phyloP scores from a whole-genome alignment of 2,113 vertebrate species.

The Rafetus swinhoei region DNA sequence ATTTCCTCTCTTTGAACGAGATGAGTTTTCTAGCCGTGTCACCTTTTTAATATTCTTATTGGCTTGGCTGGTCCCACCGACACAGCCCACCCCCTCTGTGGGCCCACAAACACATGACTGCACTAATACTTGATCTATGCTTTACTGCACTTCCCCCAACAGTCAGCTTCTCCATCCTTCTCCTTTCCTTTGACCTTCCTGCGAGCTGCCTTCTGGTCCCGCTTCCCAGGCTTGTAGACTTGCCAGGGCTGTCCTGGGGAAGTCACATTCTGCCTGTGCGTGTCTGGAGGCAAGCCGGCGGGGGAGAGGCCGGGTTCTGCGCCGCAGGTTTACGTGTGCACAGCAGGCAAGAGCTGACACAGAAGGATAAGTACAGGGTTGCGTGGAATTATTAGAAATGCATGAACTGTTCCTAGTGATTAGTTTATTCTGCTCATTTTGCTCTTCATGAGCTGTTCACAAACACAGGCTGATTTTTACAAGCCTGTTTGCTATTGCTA shows the following conservation, averaged over 20 bases:
- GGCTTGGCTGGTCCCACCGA: background rate
- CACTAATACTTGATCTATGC: too few species aligned
- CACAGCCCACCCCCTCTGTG: background rate
- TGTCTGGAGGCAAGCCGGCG: background rate
- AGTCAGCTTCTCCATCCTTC: background rate
- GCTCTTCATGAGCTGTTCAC: background rate
- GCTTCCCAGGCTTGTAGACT: background rate
- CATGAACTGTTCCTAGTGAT: background rate
- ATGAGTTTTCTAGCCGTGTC: background rate
- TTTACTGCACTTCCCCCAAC: background rate
- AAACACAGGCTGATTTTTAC: background rate
- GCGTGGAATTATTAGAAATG: background rate
- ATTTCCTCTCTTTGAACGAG: conserved; percentile 12
- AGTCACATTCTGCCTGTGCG: conserved; percentile 68
- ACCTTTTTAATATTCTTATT: background rate
- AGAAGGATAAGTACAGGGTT: background rate
- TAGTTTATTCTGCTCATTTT: background rate
- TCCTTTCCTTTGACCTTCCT: background rate
- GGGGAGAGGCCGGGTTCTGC: background rate
- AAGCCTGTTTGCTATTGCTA: background rate
- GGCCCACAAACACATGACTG: background rate
- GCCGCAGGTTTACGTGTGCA: background rate
- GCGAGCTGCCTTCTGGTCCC: background rate
- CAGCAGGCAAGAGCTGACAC: background rate
- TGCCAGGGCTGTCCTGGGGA: conserved; percentile 37